Evolutionary conservation across 2,113 vertebrate species (phyloP).

Genomic region (Uria lomvia): DNA sequence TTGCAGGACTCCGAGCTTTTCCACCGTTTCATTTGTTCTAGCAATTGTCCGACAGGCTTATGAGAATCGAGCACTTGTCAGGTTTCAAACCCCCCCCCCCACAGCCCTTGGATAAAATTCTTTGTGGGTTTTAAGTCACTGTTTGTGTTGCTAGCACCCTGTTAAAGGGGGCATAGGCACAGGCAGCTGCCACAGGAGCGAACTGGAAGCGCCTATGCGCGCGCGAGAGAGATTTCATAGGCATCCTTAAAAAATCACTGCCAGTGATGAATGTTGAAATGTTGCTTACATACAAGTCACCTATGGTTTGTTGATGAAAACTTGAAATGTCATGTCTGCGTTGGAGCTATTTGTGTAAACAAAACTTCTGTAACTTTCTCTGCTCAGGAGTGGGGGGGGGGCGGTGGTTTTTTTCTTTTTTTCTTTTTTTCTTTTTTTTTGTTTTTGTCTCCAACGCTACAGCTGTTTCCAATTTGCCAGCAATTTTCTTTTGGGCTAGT

Average conservation of each 20-base stretch:
- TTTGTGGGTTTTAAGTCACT: background rate
- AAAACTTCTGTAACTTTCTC: constrained; percentile 50
- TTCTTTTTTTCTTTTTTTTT: background rate
- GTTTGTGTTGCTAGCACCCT: constrained; percentile 7
- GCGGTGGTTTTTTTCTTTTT: background rate
- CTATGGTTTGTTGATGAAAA: background rate
- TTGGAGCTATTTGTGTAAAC: background rate
- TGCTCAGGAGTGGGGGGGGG: background rate
- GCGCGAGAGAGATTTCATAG: background rate
- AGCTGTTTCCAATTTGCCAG: constrained; percentile 73
- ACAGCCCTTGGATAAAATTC: background rate
- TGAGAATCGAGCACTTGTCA: background rate
- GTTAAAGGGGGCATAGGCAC: background rate
- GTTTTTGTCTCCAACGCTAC: background rate
- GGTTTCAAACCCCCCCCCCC: background rate
- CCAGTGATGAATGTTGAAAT: background rate
- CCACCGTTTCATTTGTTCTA: constrained; percentile 1
- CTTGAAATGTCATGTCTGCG: background rate
- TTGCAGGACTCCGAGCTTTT: background rate
- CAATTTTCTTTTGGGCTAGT: constrained; percentile 76
- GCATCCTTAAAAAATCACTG: background rate
- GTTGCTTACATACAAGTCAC: background rate
- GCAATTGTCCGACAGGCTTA: background rate
- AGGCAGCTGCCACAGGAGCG: background rate
- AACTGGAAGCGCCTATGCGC: background rate